Base-by-base conservation (phyloP, 1,140 invertebrate species). In the Heliothis virescens region DNA sequence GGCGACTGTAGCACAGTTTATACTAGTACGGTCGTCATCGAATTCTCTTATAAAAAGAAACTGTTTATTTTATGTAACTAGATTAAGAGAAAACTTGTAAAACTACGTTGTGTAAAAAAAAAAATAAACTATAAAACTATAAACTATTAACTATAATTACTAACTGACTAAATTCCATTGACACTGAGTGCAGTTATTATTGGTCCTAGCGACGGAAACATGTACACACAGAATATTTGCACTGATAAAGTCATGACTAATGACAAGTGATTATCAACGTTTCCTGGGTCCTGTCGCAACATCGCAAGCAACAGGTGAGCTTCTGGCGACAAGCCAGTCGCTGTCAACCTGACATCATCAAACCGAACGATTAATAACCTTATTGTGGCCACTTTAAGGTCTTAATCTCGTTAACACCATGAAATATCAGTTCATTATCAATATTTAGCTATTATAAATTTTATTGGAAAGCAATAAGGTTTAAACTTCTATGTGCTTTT, bases 301-400 rank as follows among this genome's bases (percentile, higher is more conserved):
- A 72, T 53, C 34, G 21, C 47, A 18, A 34, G 86, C 86, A 87
- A 87, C 86, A 87, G 85, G 85, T 86, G 86, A 86, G 18, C 9
- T 13, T 34, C 82, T 87, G 86, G 86, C 81, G 55, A 16, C 7
- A 53, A 34, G 85, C 86, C 85, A 86, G 77, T 26, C 9, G 60
- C 29, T 74, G 57, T 74, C 72, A 59, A 74, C 72, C 34, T 48
- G 16, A 1, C 34, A 15, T 34, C 16, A n/a, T 21, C 72, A 74
- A 74, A 26, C 21, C 41, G 60, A 48, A 18, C 34, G 48, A 60
- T 47, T 41, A 4, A 21, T 11, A 59, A 74, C 72, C n/a, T 26
- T 74, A 74, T 59, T 5, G 11, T 10, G 5, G 41, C 3, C 12
- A 7, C 12, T 60, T 4, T 72, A 72, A 16, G 12, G 52, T 26